phyloP scores from a whole-genome alignment of 2,888 invertebrate genomes.

The Eristalinus aeneus region DNA sequence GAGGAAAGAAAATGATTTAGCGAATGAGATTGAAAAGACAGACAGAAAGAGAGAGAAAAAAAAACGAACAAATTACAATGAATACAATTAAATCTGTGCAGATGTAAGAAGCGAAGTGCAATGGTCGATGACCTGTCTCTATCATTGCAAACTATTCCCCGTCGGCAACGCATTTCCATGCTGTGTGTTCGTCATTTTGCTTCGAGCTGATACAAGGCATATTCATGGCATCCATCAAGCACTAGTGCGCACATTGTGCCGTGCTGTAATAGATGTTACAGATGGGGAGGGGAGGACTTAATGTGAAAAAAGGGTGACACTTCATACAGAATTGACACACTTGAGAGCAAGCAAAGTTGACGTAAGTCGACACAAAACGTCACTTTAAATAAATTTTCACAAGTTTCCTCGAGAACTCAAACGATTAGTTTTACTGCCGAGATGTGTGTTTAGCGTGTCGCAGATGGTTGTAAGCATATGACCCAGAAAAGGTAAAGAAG shows the following conservation, averaged over 20 bases:
- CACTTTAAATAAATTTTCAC: constrained; percentile 41
- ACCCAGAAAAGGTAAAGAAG: constrained; percentile 18
- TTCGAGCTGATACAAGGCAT: constrained; percentile 47
- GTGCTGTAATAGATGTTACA: constrained; percentile 4
- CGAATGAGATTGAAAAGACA: background rate
- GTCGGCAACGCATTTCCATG: constrained; percentile 15
- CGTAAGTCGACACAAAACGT: constrained; percentile 31
- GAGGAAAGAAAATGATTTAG: background rate
- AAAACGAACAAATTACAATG: background rate
- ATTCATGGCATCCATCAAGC: constrained; percentile 34
- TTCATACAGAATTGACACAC: constrained; percentile 63
- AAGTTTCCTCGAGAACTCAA: constrained; percentile 5
- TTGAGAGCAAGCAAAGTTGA: constrained; percentile 50
- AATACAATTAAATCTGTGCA: constrained; percentile 41
- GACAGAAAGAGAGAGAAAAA: background rate
- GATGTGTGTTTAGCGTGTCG: constrained; percentile 15
- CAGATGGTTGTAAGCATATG: constrained; percentile 2
- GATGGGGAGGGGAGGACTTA: background rate
- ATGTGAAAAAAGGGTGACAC: constrained; percentile 48
- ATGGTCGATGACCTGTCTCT: constrained; percentile 47
- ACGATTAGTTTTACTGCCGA: constrained; percentile 22
- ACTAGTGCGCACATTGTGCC: background rate
- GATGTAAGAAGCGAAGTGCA: constrained; percentile 42
- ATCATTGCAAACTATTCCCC: background rate
- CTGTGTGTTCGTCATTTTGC: constrained; percentile 9